A percentile compares a stretch with the other conserved stretches of the same genome.
These are phyloP conservation scores for Wasmannia auropunctata DNA, from an alignment of 1,140 invertebrate genomes.

Conservation along the genomic window DNA sequence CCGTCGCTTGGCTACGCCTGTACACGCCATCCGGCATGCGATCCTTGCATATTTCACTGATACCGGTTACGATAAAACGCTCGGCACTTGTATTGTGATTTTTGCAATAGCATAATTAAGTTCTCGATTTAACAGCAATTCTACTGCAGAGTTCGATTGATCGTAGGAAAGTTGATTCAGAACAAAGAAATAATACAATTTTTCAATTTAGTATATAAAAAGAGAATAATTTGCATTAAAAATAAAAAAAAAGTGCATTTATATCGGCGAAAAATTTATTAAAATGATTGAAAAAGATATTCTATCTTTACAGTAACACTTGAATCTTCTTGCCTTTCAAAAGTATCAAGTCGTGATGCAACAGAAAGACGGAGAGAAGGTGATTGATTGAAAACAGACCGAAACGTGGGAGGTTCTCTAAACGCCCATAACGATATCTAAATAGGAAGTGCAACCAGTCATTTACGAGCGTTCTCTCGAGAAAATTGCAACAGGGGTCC, in stretches of 20 bases:
- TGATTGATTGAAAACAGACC: background rate
- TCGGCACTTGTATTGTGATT: background rate
- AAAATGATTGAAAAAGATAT: background rate
- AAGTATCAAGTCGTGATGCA: background rate
- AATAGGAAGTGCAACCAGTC: slow-evolving; percentile 13
- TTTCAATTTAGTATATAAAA: background rate
- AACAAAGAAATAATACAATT: background rate
- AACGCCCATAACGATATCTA: background rate
- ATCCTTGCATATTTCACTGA: background rate
- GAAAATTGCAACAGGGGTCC: background rate
- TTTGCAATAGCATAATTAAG: background rate
- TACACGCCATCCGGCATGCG: slow-evolving; percentile 1
- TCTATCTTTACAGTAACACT: background rate
- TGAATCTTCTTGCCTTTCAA: background rate
- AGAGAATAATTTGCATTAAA: background rate
- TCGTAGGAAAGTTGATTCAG: background rate
- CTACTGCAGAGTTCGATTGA: background rate
- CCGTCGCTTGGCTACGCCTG: background rate
- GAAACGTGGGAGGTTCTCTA: background rate
- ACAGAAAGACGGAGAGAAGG: background rate
- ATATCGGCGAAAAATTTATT: background rate
- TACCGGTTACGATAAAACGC: background rate
- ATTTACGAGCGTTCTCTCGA: slow-evolving; percentile 13
- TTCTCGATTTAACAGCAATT: no score
- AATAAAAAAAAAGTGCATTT: background rate